These are phyloP conservation scores for Mesochorus sp. DNA, from an alignment of 2,888 invertebrate genomes.

Conservation along the genomic window DNA sequence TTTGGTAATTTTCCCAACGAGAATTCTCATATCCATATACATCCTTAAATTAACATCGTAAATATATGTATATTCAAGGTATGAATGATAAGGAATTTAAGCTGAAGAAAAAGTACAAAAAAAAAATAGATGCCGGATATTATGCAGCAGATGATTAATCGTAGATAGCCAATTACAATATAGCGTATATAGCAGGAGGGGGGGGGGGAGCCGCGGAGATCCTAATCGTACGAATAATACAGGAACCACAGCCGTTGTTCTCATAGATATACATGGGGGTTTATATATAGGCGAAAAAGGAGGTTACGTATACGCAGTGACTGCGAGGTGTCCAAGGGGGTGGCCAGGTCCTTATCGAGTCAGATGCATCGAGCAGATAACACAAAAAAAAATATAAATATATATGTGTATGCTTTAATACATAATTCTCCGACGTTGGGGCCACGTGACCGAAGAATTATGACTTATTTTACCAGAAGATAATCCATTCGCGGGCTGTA, in stretches of 20 bases:
- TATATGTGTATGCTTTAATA: slow-evolving; percentile 54
- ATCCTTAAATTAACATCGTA: no score
- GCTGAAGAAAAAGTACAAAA: background rate
- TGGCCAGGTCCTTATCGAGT: slow-evolving; percentile 61
- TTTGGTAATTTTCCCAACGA: no score
- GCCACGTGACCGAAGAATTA: slow-evolving; percentile 74
- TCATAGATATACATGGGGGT: slow-evolving; percentile 55
- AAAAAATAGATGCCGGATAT: slow-evolving; percentile 38
- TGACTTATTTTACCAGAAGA: slow-evolving; percentile 68
- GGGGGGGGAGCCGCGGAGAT: slow-evolving; percentile 51
- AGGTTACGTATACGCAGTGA: slow-evolving; percentile 24
- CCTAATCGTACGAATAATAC: slow-evolving; percentile 66
- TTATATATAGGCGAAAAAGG: slow-evolving; percentile 46
- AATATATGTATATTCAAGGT: no score
- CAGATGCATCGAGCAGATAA: slow-evolving; percentile 61
- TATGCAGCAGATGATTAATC: slow-evolving; percentile 54
- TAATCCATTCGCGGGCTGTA: slow-evolving; percentile 53
- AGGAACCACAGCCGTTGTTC: slow-evolving; percentile 64
- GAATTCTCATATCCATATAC: no score
- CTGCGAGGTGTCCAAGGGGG: slow-evolving; percentile 49
- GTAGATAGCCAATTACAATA: slow-evolving; percentile 58
- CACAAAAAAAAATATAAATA: background rate
- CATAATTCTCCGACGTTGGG: slow-evolving; percentile 48
- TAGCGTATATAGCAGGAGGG: slow-evolving; percentile 14
- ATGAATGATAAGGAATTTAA: no score